Conservation (phyloP, 2,888 invertebrate species). For the Tenthredo distinguenda region DNA sequence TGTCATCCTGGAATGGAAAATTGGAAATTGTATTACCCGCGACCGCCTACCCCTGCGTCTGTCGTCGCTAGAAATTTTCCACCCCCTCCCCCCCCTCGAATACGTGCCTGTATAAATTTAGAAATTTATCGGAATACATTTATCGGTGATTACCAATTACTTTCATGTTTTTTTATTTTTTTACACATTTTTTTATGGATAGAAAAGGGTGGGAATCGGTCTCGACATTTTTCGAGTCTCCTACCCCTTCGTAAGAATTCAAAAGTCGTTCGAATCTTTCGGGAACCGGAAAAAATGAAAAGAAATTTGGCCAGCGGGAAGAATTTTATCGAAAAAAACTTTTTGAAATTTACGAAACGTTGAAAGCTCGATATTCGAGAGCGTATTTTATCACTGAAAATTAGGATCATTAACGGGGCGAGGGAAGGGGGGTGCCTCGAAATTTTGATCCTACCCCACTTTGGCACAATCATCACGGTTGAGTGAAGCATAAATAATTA, state of each 20-base stretch:
- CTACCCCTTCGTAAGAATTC: no score
- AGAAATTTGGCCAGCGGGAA: neutral
- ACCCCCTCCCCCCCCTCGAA: no score
- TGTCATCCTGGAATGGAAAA: conserved; percentile 29
- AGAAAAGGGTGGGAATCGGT: no score
- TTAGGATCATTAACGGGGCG: neutral
- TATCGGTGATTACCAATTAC: no score
- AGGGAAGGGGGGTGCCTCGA: neutral
- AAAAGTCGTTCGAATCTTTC: no score
- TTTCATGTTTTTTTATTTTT: no score
- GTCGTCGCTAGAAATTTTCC: neutral
- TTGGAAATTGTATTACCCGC: conserved; percentile 28
- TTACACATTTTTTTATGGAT: no score
- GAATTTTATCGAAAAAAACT: no score
- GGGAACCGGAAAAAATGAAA: neutral
- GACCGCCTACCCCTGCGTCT: neutral
- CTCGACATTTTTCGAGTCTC: no score
- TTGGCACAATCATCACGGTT: conserved; percentile 1
- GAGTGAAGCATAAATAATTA: conserved; percentile 14
- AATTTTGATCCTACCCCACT: neutral
- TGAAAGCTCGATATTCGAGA: neutral
- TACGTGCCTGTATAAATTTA: neutral
- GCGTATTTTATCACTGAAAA: neutral
- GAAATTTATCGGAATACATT: no score
- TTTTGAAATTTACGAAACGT: neutral